phyloP scores from a whole-genome alignment of 1,140 invertebrate genomes.

The Mya arenaria region DNA sequence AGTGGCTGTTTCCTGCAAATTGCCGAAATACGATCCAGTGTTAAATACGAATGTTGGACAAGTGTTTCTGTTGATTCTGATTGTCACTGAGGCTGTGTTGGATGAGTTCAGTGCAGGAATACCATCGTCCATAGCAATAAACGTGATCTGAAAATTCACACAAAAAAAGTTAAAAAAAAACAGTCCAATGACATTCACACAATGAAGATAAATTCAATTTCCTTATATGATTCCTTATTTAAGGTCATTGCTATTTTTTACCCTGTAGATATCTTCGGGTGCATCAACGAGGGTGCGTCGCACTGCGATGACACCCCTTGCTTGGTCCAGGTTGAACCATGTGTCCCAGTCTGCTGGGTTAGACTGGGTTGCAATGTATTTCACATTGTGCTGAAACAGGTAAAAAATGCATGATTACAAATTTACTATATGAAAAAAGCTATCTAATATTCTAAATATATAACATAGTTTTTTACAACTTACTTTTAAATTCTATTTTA shows the following conservation, averaged over 20 bases:
- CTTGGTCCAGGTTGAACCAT: conserved; percentile 66
- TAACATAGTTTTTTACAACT: too few species aligned
- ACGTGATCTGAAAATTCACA: conserved; percentile 47
- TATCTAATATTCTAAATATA: not conserved
- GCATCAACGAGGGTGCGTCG: conserved; percentile 58
- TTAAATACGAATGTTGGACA: conserved; percentile 30
- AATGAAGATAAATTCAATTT: not conserved
- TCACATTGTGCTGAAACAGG: conserved; percentile 55
- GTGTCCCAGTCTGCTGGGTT: conserved; percentile 4
- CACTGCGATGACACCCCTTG: conserved; percentile 62
- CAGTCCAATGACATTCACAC: too few species aligned
- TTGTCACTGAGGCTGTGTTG: conserved; percentile 14
- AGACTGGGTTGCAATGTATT: conserved; percentile 28
- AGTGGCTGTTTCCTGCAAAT: conserved; percentile 18
- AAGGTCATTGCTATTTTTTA: conserved; percentile 59
- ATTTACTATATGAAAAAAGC: not conserved
- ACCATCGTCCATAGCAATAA: conserved; percentile 51
- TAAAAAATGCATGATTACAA: conserved; percentile 28
- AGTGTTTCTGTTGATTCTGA: conserved; percentile 47
- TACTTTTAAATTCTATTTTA: too few species aligned
- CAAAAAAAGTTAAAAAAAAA: too few species aligned
- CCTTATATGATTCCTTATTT: not conserved
- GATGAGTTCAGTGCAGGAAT: not conserved
- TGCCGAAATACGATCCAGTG: not conserved
- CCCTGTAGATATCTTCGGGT: conserved; percentile 50